phyloP scores from a whole-genome alignment of 2,888 invertebrate genomes.

The Neoscelio sp. region DNA sequence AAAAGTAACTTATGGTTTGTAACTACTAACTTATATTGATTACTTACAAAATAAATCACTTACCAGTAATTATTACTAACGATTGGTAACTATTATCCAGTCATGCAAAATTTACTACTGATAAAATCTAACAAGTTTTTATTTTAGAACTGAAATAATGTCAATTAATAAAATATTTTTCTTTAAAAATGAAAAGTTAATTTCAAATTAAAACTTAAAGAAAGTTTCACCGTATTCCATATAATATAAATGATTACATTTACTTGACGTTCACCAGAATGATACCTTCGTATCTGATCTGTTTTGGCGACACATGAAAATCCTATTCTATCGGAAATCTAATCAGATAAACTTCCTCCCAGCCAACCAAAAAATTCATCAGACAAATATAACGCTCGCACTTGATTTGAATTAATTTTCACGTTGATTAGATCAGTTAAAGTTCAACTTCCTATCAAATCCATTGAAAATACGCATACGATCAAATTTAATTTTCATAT shows the following conservation, averaged over 20 bases:
- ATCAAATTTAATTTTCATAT: constrained; percentile 50
- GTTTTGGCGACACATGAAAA: constrained; percentile 38
- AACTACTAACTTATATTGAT: too few species aligned
- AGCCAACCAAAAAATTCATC: constrained; percentile 24
- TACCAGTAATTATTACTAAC: too few species aligned
- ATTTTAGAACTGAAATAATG: too few species aligned
- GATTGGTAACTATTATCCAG: too few species aligned
- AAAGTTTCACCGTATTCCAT: constrained; percentile 25
- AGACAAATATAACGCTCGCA: constrained; percentile 11
- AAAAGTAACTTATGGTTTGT: too few species aligned
- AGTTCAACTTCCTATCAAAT: too few species aligned
- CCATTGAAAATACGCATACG: neutral
- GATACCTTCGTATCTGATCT: constrained; percentile 19
- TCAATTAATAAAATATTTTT: too few species aligned
- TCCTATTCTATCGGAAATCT: constrained; percentile 32
- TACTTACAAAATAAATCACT: too few species aligned
- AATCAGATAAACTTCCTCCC: constrained; percentile 23
- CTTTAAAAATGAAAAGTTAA: too few species aligned
- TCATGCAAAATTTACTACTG: too few species aligned
- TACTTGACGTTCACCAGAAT: constrained; percentile 30
- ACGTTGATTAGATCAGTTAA: constrained; percentile 25
- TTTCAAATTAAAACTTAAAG: too few species aligned
- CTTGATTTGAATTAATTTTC: constrained; percentile 38
- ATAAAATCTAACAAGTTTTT: too few species aligned
- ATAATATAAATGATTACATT: constrained; percentile 18